phyloP scores from a whole-genome alignment of 2,113 vertebrate species.

The Seriola rivoliana region DNA sequence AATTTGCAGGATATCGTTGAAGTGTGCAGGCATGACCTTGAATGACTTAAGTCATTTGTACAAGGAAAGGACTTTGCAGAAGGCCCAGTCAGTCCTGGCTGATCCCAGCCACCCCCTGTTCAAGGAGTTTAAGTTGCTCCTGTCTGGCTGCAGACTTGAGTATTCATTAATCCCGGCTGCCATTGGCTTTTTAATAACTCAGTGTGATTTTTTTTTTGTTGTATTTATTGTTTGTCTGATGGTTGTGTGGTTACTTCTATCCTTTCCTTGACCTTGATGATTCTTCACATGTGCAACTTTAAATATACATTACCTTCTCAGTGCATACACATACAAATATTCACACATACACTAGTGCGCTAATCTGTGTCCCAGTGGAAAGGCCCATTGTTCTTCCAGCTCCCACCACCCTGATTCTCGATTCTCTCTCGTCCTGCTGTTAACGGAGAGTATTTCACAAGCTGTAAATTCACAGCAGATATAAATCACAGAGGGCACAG shows the following conservation, averaged over 20 bases:
- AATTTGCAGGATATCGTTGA: background rate
- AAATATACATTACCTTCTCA: background rate
- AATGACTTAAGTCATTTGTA: conserved; percentile 7
- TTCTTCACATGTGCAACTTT: background rate
- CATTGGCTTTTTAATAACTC: too few relatives aligned
- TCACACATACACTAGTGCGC: background rate
- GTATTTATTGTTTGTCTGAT: background rate
- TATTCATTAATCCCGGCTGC: too few relatives aligned
- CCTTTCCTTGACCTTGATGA: background rate
- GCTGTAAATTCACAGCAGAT: conserved; percentile 81
- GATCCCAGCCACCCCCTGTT: background rate
- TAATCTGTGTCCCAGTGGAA: conserved; percentile 18
- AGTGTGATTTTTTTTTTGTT: too few relatives aligned
- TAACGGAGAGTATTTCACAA: conserved; percentile 80
- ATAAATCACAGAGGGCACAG: conserved; percentile 78
- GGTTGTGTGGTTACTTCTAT: background rate
- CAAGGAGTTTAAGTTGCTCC: background rate
- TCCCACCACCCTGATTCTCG: conserved; percentile 8
- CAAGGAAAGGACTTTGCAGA: conserved; percentile 19
- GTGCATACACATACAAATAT: background rate
- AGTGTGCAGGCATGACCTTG: background rate
- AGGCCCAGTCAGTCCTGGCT: conserved; percentile 9
- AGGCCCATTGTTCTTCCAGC: conserved; percentile 43
- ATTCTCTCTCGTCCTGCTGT: conserved; percentile 56
- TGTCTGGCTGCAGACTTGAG: too few relatives aligned